phyloP scores from a whole-genome alignment of 2,113 vertebrate genomes.

The Entomyzon cyanotis region DNA sequence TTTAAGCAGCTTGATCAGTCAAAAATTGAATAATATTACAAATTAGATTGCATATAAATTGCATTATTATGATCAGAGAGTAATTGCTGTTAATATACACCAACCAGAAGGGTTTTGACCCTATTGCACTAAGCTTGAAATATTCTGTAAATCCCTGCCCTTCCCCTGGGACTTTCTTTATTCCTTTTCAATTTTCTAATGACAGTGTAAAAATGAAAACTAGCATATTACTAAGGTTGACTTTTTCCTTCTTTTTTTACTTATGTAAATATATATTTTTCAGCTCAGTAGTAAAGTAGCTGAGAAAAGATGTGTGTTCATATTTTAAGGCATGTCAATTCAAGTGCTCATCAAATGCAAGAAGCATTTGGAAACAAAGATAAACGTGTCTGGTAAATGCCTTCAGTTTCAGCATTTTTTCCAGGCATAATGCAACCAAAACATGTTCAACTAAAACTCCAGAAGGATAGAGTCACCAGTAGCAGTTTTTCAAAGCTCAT shows the following conservation, averaged over 20 bases:
- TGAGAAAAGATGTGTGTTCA: not conserved
- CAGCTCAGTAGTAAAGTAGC: not conserved
- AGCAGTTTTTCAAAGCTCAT: not conserved
- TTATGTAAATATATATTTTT: not conserved
- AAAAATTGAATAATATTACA: not conserved
- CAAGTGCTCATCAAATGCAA: not conserved
- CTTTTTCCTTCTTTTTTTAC: not conserved
- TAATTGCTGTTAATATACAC: not conserved
- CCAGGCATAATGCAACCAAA: not conserved
- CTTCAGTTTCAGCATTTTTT: not conserved
- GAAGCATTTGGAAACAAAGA: not conserved
- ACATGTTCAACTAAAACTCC: not conserved
- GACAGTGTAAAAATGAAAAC: not conserved
- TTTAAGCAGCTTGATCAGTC: not conserved
- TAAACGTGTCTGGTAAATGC: not conserved
- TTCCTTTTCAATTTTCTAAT: not conserved
- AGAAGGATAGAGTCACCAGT: not conserved
- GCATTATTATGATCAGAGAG: not conserved
- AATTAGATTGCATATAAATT: not conserved
- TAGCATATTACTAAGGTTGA: not conserved
- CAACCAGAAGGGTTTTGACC: not conserved
- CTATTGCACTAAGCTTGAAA: not conserved
- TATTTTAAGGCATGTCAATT: not conserved
- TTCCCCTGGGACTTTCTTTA: not conserved
- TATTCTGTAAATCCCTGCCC: not conserved